These are phyloP conservation scores for Rhogogaster chlorosoma DNA, from an alignment of 2,888 invertebrate species.

Conservation along the genomic window DNA sequence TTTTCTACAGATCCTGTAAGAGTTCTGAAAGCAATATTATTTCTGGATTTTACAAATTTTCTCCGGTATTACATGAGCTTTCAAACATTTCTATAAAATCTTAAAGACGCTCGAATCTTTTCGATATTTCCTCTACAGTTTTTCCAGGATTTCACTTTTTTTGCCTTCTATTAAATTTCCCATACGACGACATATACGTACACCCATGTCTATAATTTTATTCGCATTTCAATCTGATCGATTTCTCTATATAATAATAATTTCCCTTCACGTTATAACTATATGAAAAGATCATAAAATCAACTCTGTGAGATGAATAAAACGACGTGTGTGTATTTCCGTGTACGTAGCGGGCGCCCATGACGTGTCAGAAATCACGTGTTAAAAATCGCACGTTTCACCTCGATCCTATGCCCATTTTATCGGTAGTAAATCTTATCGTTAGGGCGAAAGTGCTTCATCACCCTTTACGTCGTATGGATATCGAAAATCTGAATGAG, in stretches of 20 bases:
- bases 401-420: not conserved
- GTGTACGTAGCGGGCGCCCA: too few relatives aligned
- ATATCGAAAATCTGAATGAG: constrained; percentile 30
- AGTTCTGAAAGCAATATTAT: too few relatives aligned
- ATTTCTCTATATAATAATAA: not conserved
- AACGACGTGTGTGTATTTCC: not conserved
- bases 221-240: not conserved
- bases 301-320: not conserved
- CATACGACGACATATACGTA: not conserved
- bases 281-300: not conserved
- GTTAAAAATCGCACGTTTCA: constrained; percentile 34
- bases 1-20: too few relatives aligned
- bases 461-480: constrained; percentile 14
- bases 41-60: not conserved
- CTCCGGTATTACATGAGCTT: not conserved
- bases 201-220: not conserved
- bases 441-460: constrained; percentile 25
- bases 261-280: not conserved
- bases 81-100: not conserved
- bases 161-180: not conserved
- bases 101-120: not conserved
- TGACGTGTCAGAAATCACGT: not conserved
- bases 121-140: not conserved
- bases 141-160: not conserved
- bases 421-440: constrained; percentile 37